A percentile compares a stretch with the other conserved stretches of the same genome.
phyloP scores from a whole-genome alignment of 92 coral and sea anemone genomes.

The Metridium senile region DNA sequence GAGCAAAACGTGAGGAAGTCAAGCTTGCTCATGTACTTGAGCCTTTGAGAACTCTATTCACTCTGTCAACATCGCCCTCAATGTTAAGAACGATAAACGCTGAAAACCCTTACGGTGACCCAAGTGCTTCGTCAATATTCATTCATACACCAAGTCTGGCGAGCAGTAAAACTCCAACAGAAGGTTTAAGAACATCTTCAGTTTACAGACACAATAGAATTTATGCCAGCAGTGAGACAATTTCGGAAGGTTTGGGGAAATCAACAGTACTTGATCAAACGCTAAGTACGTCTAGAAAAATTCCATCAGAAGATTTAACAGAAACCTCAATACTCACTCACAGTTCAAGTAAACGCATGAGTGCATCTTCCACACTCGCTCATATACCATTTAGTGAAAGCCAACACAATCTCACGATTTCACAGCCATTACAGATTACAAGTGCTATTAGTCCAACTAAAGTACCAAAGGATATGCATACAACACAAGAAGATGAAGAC shows the following conservation, averaged over 20 bases:
- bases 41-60: constrained; percentile 10
- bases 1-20: constrained; percentile 64
- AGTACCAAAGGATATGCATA: background rate
- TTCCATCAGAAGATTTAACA: no score
- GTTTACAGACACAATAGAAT: no score
- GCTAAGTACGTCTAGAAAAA: no score
- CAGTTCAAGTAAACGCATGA: background rate
- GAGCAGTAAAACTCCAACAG: background rate
- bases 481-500: background rate
- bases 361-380: background rate
- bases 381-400: background rate
- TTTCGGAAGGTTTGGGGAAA: background rate
- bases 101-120: background rate
- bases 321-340: no score
- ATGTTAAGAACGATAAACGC: background rate
- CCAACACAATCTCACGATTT: background rate
- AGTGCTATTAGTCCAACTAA: background rate
- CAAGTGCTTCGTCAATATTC: background rate
- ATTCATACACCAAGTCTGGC: background rate
- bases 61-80: background rate
- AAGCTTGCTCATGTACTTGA: constrained; percentile 24
- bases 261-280: background rate
- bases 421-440: background rate
- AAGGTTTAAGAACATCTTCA: background rate
- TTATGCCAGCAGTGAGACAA: no score